Evolutionary conservation across 2,113 vertebrate species (phyloP), one percentile per base, ranked within the genome.

Genomic region (human (Homo sapiens)): DNA sequence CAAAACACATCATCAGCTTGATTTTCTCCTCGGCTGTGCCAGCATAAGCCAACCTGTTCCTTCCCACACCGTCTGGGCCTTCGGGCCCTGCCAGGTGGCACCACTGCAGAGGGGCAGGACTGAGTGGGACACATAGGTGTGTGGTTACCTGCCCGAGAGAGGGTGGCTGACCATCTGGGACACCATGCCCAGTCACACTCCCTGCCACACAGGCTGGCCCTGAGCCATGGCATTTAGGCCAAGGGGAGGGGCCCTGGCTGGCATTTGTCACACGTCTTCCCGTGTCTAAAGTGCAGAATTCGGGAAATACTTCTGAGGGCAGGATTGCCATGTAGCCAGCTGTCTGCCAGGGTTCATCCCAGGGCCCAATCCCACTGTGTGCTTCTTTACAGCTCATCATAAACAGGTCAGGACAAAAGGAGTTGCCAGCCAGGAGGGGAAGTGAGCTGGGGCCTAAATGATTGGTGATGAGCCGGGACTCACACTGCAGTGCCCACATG

Each of bases 391-490:
- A 45, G 84, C 50, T 8, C 10, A 6, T 38, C 16, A 0, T 35
- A 5, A 70, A 22, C 9, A 3, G 64, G 9, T 23, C 7, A 38
- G 89, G n/a, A 55, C 20, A 2, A 45, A 12, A 5, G 79, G 25
- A 43, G 27, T 7, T 10, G n/a, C 32, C 2, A 18, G 25, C 59
- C 25, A 4, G 22, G 0, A 27, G 38, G 22, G 52, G 8, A 57
- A 13, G 11, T 7, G 1, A n/a, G 38, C 18, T 0, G 0, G 6
- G 50, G 35, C 11, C 30, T 1, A 2, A 8, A 16, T 0, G 27
- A 12, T 1, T 23, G 27, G 1, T 0, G 17, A 40, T 1, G 2
- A 0, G 1, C 22, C 4, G 16, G 0, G 14, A 6, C 8, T 10
- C 2, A 2, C 7, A 5, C 17, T 38, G 38, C 6, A 11, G 76